Conservation (phyloP, 2,888 invertebrate genomes). For the Drosophila trichaetosa region DNA sequence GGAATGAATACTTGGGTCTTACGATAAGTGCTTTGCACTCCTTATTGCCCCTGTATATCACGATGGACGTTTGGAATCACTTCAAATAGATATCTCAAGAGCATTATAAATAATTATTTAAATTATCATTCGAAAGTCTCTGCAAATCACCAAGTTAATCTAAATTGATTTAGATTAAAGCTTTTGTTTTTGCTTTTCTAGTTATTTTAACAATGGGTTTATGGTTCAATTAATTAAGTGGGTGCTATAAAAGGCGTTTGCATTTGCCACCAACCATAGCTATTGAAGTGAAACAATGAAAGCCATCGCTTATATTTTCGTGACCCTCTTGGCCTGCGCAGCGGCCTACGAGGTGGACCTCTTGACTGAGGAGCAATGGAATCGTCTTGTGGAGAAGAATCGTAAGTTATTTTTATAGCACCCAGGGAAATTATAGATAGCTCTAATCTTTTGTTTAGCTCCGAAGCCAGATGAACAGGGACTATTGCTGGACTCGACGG, state of each 20-base stretch:
- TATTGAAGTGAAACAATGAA: conserved; percentile 55
- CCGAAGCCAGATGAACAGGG: conserved; percentile 59
- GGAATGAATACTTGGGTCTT: conserved; percentile 21
- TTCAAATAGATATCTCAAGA: conserved; percentile 25
- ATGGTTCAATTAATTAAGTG: not conserved
- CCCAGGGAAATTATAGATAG: not conserved
- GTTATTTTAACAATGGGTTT: not conserved
- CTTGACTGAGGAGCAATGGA: conserved; percentile 69
- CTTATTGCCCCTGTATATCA: conserved; percentile 25
- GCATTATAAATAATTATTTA: conserved; percentile 34
- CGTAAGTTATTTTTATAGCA: conserved; percentile 57
- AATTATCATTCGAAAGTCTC: conserved; percentile 24
- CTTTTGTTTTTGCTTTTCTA: not conserved
- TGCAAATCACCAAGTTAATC: conserved; percentile 3
- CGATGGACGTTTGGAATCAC: conserved; percentile 50
- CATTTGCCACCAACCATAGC: conserved; percentile 21
- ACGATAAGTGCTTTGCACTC: conserved; percentile 49
- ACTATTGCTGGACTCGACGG: conserved; percentile 75
- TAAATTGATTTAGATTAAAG: conserved; percentile 1
- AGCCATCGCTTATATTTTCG: conserved; percentile 57
- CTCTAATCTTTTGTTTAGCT: conserved; percentile 45
- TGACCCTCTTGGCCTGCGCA: conserved; percentile 66
- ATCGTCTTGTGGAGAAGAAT: conserved; percentile 52
- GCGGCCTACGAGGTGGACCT: conserved; percentile 69
- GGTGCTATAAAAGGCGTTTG: conserved; percentile 68